Evolutionary conservation across 2,113 vertebrate genomes (phyloP), one percentile per base, ranked within the genome.

Genomic region (Hypanus sabinus): DNA sequence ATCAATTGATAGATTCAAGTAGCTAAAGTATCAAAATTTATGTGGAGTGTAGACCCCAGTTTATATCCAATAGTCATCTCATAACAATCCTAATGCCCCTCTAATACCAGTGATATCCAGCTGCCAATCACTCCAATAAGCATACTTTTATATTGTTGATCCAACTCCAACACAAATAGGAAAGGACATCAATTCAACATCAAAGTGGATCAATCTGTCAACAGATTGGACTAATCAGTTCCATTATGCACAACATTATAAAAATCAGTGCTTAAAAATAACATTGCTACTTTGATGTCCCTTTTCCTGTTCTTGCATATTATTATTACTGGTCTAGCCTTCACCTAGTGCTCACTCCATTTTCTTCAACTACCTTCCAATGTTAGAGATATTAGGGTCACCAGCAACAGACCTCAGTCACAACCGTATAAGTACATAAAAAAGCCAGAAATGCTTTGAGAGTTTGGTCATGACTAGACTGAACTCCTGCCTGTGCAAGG

Each of bases 251-350:
- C 55, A 55, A 57, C 20, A 10, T 33, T 91, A 36, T 38, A 24
- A 22, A 92, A 46, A 36, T 94, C 71, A n/a, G 75, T 79, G 14
- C 75, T 94, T 76, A 57, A 79, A 94, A 20, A n/a, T 57, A 62
- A 79, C 22, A 30, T 88, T 92, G 68, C 36, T 9, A 68, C n/a
- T 36, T 90, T 90, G 14, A 90, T 30, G n/a, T 27, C 22, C 68
- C 36, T 12, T 73, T 73, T 38, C 27, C 71, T 73, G 46, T 93
- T 73, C 70, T 94, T 79, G 33, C 30, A n/a, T 0, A n/a, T 62
- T 16, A 62, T 27, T 7, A 65, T 33, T 36, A 36, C 76, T 79
- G 76, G n/a, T n/a, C 27, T 88, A 7, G 30, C 55, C 57, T 60
- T 30, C 85, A 62, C 27, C 27, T 27, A n/a, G 1, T 33, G 62